Base-by-base conservation (phyloP, 2,797 vertebrate genomes). In the Neosalanx taihuensis region DNA sequence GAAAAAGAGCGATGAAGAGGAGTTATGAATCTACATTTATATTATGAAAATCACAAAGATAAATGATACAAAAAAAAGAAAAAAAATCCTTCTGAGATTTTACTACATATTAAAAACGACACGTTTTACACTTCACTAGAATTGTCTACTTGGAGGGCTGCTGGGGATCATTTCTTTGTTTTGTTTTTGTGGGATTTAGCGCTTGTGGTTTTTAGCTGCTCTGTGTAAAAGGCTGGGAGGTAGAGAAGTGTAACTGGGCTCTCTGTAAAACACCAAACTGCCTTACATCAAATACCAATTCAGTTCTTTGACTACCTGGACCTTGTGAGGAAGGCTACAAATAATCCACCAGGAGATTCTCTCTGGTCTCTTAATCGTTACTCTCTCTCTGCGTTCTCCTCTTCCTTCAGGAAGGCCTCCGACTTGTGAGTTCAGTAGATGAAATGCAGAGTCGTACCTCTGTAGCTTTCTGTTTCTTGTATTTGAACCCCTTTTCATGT, bases 111-210 rank as follows among this genome's bases (percentile, higher is more conserved):
- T 88, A 86, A 90, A 91, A 90, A 83, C 81, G 86, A 90, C 89
- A 90, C 85, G 90, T 93, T 92, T 93, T 92, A 92, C 91, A 94
- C 89, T 93, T 94, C 93, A 95, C 89, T 92, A 91, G 93, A 94
- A 87, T 92, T 95, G 94, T 98, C 94, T 94, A 95, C 94, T 96
- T 94, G 94, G 96, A 94, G 95, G 94, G 93, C 94, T 97, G 93
- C 94, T 90, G 86, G 85, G 87, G 82, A 88, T 83, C 73, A 83
- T 86, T 83, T 84, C 78, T 77, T 67, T 83, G 72, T 80, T 81
- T 80, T 75, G 76, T 74, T 67, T 83, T 74, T 84, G 76, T 87
- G 75, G 76, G 80, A 72, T 88, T 86, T 74, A 87, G 88, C 84
- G 86, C 84, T 91, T 85, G 85, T 92, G 86, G 83, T 91, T 91